Percentiles rank a stretch among this genome's conserved stretches.
Conservation (phyloP, 2,113 vertebrate species). For the Neopipo cinnamomea region DNA sequence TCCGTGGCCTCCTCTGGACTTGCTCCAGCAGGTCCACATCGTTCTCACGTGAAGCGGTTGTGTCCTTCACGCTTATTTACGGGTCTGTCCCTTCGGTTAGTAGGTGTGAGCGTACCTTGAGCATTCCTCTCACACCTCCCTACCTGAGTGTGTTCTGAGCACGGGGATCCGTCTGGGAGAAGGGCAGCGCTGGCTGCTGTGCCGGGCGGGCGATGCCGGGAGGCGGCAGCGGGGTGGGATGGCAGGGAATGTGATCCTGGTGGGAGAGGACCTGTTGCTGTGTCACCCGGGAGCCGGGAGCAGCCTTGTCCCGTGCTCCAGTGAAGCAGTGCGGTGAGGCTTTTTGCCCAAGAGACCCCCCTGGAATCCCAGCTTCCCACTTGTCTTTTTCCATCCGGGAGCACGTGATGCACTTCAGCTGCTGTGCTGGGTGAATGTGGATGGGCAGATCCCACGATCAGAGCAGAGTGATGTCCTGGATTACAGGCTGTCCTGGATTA, state of each 20-base stretch:
- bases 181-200: neutral
- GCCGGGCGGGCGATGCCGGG: neutral
- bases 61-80: neutral
- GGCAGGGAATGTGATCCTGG: neutral
- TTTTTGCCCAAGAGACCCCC: neutral
- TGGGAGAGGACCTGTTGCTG: accelerated
- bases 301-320: neutral
- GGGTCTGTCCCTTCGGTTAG: neutral
- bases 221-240: neutral
- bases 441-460: neutral
- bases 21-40: neutral
- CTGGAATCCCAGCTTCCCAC: neutral
- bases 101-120: neutral
- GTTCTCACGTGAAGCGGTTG: neutral
- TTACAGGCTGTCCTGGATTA: no score
- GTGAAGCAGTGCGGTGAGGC: neutral
- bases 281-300: neutral
- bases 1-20: neutral
- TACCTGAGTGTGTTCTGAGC: neutral
- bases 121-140: neutral
- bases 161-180: neutral
- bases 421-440: accelerated
- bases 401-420: neutral
- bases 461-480: neutral
- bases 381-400: neutral